phyloP scores from a whole-genome alignment of 2,797 vertebrate species.

The Sternotherus odoratus region DNA sequence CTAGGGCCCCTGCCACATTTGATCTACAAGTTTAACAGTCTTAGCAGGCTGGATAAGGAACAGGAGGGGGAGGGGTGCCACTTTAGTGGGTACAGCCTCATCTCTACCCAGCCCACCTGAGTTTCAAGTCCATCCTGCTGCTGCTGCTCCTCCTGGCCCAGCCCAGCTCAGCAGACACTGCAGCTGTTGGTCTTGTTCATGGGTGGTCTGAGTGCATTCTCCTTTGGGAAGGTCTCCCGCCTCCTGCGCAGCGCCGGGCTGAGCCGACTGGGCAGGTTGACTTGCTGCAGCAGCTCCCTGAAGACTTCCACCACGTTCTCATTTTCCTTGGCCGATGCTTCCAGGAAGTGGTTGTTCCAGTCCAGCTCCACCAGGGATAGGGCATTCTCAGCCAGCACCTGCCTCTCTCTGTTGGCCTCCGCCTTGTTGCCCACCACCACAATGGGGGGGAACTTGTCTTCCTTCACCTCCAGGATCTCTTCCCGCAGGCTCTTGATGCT shows the following conservation, averaged over 20 bases:
- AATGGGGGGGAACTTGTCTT: slow-evolving; percentile 89
- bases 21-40: background rate
- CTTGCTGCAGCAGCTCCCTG: slow-evolving; percentile 90
- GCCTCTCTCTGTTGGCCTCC: slow-evolving; percentile 80
- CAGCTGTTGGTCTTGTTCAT: slow-evolving; percentile 98
- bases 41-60: background rate
- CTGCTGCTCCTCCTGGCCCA: accelerated
- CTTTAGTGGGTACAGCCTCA: background rate
- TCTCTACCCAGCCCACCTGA: slow-evolving; percentile 56
- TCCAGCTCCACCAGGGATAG: slow-evolving; percentile 90
- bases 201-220: slow-evolving; percentile 84
- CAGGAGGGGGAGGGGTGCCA: background rate
- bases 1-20: background rate
- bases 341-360: slow-evolving; percentile 91
- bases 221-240: slow-evolving; percentile 90
- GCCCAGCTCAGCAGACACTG: slow-evolving; percentile 83
- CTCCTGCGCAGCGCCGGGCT: slow-evolving; percentile 88
- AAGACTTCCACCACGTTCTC: slow-evolving; percentile 91
- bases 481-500: slow-evolving; percentile 87
- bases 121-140: background rate
- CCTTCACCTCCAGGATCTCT: slow-evolving; percentile 93
- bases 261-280: slow-evolving; percentile 87
- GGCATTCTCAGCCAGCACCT: slow-evolving; percentile 83
- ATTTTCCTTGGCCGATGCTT: slow-evolving; percentile 92
- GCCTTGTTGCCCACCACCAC: slow-evolving; percentile 94